Evolutionary conservation across 1,140 invertebrate species (phyloP).

Genomic region (Eupeodes corollae): DNA sequence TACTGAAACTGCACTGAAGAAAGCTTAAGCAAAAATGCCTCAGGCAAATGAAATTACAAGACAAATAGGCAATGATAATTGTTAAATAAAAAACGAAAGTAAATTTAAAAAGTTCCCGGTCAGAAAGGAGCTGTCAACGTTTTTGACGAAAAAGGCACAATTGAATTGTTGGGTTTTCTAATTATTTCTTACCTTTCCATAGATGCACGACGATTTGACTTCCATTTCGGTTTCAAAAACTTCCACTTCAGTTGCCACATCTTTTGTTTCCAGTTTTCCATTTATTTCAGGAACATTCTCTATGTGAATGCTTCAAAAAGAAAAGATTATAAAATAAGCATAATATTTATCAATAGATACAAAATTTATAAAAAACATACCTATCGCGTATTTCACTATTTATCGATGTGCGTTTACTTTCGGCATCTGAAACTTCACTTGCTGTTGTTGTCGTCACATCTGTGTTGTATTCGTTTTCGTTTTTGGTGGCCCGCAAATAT

Average conservation of each 20-base stretch:
- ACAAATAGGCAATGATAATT: no score
- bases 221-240: constrained; percentile 35
- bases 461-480: constrained; percentile 34
- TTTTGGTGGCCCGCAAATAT: constrained; percentile 75
- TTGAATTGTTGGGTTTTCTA: no score
- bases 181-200: constrained; percentile 24
- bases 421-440: background rate
- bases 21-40: no score
- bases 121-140: no score
- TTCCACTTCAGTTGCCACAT: constrained; percentile 34
- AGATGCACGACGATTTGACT: constrained; percentile 34
- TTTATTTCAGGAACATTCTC: constrained; percentile 13
- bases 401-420: constrained; percentile 24
- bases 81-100: no score
- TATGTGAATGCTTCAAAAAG: constrained; percentile 26
- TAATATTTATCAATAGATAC: background rate
- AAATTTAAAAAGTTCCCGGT: no score
- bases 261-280: constrained; percentile 30
- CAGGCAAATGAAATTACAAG: no score
- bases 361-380: constrained; percentile 8
- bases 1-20: no score
- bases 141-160: no score
- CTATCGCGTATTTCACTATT: constrained; percentile 32
- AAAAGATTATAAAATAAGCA: background rate
- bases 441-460: constrained; percentile 4